These are phyloP conservation scores for Drosophila neocordata DNA, from an alignment of 1,140 invertebrate species.

Conservation along the genomic window DNA sequence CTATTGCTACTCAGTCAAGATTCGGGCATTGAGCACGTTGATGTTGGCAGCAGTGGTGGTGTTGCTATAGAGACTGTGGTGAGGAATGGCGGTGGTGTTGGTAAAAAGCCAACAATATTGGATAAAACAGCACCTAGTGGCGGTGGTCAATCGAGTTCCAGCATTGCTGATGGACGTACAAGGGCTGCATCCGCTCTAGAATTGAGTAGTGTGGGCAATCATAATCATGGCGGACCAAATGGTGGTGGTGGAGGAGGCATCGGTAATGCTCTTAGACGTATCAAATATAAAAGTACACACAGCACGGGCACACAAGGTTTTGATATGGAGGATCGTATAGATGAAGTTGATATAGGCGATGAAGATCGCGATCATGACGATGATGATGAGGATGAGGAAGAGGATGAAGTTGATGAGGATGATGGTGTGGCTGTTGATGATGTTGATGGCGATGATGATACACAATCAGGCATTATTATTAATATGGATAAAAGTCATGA, in stretches of 20 bases:
- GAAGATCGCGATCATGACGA: constrained; percentile 46
- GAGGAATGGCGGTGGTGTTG: constrained; percentile 17
- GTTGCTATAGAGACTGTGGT: constrained; percentile 9
- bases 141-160: constrained; percentile 46
- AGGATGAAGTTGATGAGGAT: constrained; percentile 40
- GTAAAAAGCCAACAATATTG: neutral
- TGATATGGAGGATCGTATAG: constrained; percentile 78
- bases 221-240: constrained; percentile 2
- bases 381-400: constrained; percentile 24
- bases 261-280: constrained; percentile 55
- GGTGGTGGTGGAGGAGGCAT: constrained; percentile 2
- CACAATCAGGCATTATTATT: constrained; percentile 63
- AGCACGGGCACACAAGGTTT: constrained; percentile 72
- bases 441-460: constrained; percentile 50
- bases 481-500: constrained; percentile 35
- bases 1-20: constrained; percentile 74
- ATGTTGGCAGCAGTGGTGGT: constrained; percentile 9
- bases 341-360: constrained; percentile 75
- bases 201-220: constrained; percentile 41
- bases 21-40: constrained; percentile 74
- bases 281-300: constrained; percentile 75
- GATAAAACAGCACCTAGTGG: neutral
- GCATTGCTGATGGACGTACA: constrained; percentile 38
- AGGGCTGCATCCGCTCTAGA: constrained; percentile 66
- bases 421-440: constrained; percentile 61